phyloP scores from a whole-genome alignment of 2,113 vertebrate genomes.

The Pristiophorus japonicus region DNA sequence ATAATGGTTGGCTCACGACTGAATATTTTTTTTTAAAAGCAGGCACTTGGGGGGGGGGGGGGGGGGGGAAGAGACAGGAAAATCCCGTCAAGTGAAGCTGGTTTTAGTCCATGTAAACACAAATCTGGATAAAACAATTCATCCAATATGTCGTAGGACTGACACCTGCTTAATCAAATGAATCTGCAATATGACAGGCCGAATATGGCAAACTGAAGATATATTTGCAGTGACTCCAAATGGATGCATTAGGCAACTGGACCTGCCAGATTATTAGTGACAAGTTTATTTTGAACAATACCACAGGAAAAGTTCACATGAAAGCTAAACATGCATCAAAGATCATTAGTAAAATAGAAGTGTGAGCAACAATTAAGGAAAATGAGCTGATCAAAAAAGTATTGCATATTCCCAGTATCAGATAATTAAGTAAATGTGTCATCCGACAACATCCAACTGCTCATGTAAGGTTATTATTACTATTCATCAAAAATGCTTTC shows the following conservation, averaged over 20 bases:
- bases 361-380: not conserved
- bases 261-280: not conserved
- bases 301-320: not conserved
- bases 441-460: not conserved
- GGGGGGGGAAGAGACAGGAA: not conserved
- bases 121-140: not conserved
- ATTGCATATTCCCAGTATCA: not conserved
- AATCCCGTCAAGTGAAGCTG: not conserved
- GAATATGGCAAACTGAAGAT: not conserved
- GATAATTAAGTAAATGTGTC: not conserved
- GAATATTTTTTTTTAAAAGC: not conserved
- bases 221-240: not conserved
- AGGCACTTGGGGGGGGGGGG: not conserved
- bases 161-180: constrained; percentile 9
- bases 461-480: not conserved
- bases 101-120: not conserved
- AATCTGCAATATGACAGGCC: not conserved
- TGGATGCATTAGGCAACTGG: not conserved
- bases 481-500: not conserved
- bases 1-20: not conserved
- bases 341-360: not conserved
- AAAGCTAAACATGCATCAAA: not conserved
- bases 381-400: not conserved
- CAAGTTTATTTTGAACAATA: not conserved
- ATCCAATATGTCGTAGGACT: not conserved